These are phyloP conservation scores for Artibeus jamaicensis DNA, from an alignment of 2,797 vertebrate species.

Conservation along the genomic window DNA sequence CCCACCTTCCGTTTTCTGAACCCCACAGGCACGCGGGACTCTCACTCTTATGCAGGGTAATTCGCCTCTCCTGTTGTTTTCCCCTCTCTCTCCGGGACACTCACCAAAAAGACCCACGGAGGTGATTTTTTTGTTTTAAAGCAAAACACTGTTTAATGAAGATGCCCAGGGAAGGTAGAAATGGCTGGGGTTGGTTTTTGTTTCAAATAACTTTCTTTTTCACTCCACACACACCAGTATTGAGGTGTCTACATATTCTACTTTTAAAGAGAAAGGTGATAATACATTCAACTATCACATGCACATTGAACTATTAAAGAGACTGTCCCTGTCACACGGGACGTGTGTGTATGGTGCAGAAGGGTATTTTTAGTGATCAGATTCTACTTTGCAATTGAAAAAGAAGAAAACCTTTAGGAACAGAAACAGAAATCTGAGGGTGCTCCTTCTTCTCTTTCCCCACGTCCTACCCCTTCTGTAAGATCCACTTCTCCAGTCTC, in stretches of 20 bases:
- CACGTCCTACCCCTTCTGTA: background rate
- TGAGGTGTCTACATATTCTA: background rate
- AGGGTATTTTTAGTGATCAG: background rate
- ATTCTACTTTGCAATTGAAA: background rate
- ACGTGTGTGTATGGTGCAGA: background rate
- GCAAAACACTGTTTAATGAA: constrained; percentile 20
- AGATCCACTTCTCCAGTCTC: background rate
- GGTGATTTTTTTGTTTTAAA: constrained; percentile 12
- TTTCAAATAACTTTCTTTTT: constrained; percentile 7
- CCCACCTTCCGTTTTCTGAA: background rate
- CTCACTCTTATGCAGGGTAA: background rate
- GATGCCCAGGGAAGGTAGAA: background rate
- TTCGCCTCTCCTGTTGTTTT: background rate
- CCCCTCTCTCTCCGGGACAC: background rate
- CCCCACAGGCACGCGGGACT: background rate
- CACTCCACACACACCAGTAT: background rate
- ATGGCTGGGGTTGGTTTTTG: background rate
- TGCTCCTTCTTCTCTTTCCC: background rate
- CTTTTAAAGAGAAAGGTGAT: background rate
- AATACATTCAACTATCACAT: background rate
- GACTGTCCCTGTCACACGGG: background rate
- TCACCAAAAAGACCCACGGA: background rate
- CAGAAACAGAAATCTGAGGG: background rate
- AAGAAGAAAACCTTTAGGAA: background rate
- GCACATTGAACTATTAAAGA: background rate